Conservation (phyloP, 2,888 invertebrate genomes). For the Oasisia sp. region DNA sequence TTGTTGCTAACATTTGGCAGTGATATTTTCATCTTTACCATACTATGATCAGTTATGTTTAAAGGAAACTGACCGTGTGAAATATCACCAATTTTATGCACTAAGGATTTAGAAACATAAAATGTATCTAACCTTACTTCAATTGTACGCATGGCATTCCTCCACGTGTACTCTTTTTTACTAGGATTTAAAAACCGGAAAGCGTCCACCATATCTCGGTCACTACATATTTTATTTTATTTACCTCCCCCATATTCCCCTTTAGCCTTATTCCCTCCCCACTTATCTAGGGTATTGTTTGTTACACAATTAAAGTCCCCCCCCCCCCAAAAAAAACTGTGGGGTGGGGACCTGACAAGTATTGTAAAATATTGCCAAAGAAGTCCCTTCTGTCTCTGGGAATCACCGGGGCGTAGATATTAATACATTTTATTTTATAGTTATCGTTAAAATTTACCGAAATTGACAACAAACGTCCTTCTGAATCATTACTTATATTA, state of each 20-base stretch:
- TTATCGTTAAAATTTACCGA: neutral
- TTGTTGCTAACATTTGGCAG: no score
- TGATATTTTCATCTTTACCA: no score
- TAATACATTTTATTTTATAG: neutral
- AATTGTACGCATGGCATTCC: no score
- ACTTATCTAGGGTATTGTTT: neutral
- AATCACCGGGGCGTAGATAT: neutral
- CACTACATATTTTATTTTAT: neutral
- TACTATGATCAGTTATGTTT: no score
- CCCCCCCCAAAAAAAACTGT: neutral
- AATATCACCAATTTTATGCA: no score
- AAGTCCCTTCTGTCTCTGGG: neutral
- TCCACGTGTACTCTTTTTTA: no score
- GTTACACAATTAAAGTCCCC: constrained; percentile 18
- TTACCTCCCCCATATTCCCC: constrained; percentile 14
- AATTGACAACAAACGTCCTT: neutral
- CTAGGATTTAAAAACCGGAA: neutral
- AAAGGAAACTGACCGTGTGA: no score
- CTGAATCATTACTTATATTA: neutral
- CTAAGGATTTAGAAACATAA: no score
- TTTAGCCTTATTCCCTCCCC: neutral
- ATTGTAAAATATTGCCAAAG: neutral
- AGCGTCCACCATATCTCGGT: neutral
- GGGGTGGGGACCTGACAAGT: neutral
- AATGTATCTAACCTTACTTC: no score